Evolutionary conservation across 1,140 invertebrate genomes (phyloP), one percentile per base, ranked within the genome.

Genomic region (Whitmania pigra): DNA sequence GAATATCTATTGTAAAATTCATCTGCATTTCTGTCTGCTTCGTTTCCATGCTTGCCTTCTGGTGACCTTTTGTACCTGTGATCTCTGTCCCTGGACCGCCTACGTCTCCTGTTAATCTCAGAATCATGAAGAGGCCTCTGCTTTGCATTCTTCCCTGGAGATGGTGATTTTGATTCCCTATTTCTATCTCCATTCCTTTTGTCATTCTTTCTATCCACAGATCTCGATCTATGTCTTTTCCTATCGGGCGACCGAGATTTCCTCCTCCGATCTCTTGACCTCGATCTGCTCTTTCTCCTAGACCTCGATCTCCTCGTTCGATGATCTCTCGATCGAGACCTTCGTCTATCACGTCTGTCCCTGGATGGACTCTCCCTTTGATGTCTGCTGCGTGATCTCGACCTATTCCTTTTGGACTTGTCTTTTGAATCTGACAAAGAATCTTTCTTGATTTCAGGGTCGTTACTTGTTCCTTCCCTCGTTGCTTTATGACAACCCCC

Each of bases 61-160:
- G 57, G 29, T n/a, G 57, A 31, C 18, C 57, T 63, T 31, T 31
- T 63, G 22, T 63, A 49, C 43, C 43, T 31, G 18, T 25, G 9
- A 31, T 63, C 57, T 63, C 57, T 63, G 29, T 22, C 22, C 22
- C 29, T 63, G 11, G 22, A 25, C 29, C 15, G n/a, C 29, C 57
- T 63, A 31, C 18, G 57, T 63, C 57, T 63, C 18, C 57, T 63
- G 57, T 63, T 31, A n/a, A 31, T 25, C 29, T 63, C 29, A 63
- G 22, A 13, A 31, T 63, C 29, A 20, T 22, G 29, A 63, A 7
- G 57, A 63, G 22, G 57, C 57, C 57, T 63, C 22, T 63, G 57
- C 22, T 63, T 63, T 11, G 43, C 9, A 49, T 49, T 49, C 15
- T 49, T 49, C 43, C 43, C 43, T 17, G 43, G 43, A 49, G 43